Percentiles rank a stretch among this genome's conserved stretches.
phyloP scores from a whole-genome alignment of 2,888 invertebrate genomes.

The Eilema caniola region DNA sequence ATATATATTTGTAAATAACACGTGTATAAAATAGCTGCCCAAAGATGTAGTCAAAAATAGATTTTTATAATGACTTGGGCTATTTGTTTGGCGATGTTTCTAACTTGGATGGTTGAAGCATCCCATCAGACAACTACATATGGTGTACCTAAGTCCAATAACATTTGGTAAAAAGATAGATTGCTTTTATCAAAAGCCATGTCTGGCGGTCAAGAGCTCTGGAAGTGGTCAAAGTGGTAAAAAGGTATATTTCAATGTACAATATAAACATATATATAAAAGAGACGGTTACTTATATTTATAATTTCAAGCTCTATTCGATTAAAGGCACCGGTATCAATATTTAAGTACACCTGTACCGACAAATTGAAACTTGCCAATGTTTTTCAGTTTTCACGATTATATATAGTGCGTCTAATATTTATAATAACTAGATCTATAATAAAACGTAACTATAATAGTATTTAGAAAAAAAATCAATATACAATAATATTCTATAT shows the following conservation, averaged over 20 bases:
- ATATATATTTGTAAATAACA: no score
- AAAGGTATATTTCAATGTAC: constrained; percentile 6
- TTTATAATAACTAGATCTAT: constrained; percentile 8
- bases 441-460: constrained; percentile 33
- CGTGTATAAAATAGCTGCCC: background rate
- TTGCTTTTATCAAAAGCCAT: background rate
- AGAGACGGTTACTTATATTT: constrained; percentile 31
- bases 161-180: no score
- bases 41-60: no score
- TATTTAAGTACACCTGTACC: constrained; percentile 45
- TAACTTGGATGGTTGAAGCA: no score
- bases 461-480: constrained; percentile 37
- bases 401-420: constrained; percentile 8
- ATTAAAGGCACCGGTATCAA: constrained; percentile 36
- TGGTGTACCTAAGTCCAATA: no score
- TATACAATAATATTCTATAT: constrained; percentile 35
- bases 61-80: no score
- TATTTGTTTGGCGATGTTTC: no score
- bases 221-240: no score
- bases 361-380: constrained; percentile 20
- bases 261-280: background rate
- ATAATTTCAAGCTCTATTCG: constrained; percentile 23
- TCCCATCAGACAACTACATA: no score
- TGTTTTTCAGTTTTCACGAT: constrained; percentile 12
- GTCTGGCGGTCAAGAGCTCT: background rate